Conservation (phyloP, 1,140 invertebrate genomes). For the Callitettix versicolor region DNA sequence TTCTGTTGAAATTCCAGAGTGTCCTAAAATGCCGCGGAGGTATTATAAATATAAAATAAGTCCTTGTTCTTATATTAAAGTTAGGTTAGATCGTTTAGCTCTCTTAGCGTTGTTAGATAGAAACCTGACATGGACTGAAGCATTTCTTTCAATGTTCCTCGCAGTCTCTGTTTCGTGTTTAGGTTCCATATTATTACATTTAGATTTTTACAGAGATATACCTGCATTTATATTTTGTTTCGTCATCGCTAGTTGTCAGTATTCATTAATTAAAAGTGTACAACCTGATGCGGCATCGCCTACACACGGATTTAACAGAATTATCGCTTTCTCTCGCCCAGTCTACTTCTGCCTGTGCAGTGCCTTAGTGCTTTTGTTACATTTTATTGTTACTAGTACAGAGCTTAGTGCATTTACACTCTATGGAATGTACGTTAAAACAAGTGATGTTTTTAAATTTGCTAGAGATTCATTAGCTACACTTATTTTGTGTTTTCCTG, state of each 20-base stretch:
- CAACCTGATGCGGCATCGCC: slow-evolving; percentile 97
- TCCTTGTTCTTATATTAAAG: slow-evolving; percentile 56
- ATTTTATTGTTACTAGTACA: slow-evolving; percentile 42
- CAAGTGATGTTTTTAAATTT: slow-evolving; percentile 51
- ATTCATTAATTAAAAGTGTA: slow-evolving; percentile 95
- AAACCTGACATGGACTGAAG: slow-evolving; percentile 77
- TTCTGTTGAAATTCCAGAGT: slow-evolving; percentile 22
- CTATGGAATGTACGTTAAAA: slow-evolving; percentile 65
- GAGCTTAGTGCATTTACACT: slow-evolving; percentile 43
- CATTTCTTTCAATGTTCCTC: slow-evolving; percentile 70
- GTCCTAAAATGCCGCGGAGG: slow-evolving; percentile 20
- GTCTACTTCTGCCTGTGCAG: slow-evolving; percentile 91
- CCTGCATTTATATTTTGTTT: slow-evolving; percentile 92
- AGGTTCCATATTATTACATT: slow-evolving; percentile 71
- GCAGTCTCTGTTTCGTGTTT: slow-evolving; percentile 78
- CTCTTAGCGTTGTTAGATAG: slow-evolving; percentile 86
- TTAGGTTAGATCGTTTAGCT: slow-evolving; percentile 84
- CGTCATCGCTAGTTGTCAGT: slow-evolving; percentile 93
- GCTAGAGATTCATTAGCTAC: slow-evolving; percentile 62
- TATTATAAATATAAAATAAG: slow-evolving; percentile 33
- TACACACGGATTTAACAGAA: slow-evolving; percentile 94
- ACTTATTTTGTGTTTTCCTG: slow-evolving; percentile 81
- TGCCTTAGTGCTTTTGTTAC: slow-evolving; percentile 56
- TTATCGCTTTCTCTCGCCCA: slow-evolving; percentile 86
- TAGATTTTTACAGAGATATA: slow-evolving; percentile 83